Base-by-base conservation (phyloP, 2,113 vertebrate species). In the Dicrurus megarhynchus region DNA sequence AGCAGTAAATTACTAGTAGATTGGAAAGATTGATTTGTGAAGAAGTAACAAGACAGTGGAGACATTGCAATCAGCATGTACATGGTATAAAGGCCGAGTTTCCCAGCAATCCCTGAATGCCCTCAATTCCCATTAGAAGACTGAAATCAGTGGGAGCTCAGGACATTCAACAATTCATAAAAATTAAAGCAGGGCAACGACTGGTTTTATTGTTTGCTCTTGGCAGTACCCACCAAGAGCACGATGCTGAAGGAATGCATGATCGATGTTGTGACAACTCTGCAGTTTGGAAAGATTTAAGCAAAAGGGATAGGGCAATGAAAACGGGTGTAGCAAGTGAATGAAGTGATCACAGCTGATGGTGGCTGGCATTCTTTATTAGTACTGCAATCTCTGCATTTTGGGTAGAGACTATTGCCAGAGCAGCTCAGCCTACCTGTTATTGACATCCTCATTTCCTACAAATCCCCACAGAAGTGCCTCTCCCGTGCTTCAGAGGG, bases 11-110 rank as follows among this genome's bases (percentile, higher is more conserved):
- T 92, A 94, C 88, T 7, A 61, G 69, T 27, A 93, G 90, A 94
- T 94, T 96, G 95, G 87, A 91, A 95, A 96, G 93, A 96, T 77
- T 91, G 94, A 97, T 97, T 87, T 84, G 81, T 89, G 92, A 93
- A 92, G 90, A 92, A 94, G 88, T 80, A 64, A 64, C 83, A 75
- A 90, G 27, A 1, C 94, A 91, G 85, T 74, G 89, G 49, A 93
- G 93, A 87, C 91, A 87, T 6, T 78, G 94, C 89, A 94, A 92
- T 92, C 95, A 97, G 92, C 73, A 86, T 67, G 90, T 86, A 59
- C 76, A 64, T 53, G 56, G 76, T 49, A 68, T 59, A 92, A 92
- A 86, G 71, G 52, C 68, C 0, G 13, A 85, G 64, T 64, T 52
- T 90, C 83, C 64, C 95, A 93, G 93, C 79, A 93, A 84, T 86